Base-by-base conservation (phyloP, 2,888 invertebrate genomes). In the Lamellibrachia satsuma region DNA sequence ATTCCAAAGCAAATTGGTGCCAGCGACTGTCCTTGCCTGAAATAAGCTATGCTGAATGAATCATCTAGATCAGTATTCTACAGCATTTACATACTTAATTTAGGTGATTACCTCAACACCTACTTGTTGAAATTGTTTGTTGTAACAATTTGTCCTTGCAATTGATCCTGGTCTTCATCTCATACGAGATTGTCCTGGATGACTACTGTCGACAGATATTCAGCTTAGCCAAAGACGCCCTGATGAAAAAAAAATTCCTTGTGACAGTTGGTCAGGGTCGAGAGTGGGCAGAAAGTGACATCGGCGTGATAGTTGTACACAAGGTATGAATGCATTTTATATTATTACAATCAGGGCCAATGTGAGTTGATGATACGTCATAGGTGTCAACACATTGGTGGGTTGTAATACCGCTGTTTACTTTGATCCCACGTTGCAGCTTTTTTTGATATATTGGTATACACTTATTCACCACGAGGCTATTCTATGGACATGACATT, bases 101-200 rank as follows among this genome's bases (percentile, higher is more conserved):
- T 39, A 39, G 39, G 39, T 39, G 39, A 39, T 39, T 39, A 0
- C 39, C 39, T 39, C 39, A 22, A 3, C 15, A 0, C 0, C 39
- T 39, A 39, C 39, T 39, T 39, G 39, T 39, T 39, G 39, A 39
- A 39, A 39, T 39, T 39, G 39, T 39, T 39, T 39, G 39, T 0
- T 39, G 22, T 3, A 75, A 3, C 22, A 4, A 6, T 92, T 91
- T 27, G 52, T 52, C 91, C 91, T 92, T 92, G 7, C 93, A 95
- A 95, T 94, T 95, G n/a, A 94, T 95, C 11, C 91, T 96, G n/a
- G 94, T 96, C 52, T 95, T 95, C 15, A 94, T 96, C 91, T 96
- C 96, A 0, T 95, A 96, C 93, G 95, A 96, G 92, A 96, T 95
- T 93, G 95, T 95, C 90, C 94, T 92, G 15, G 94, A 95, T 52